Evolutionary conservation across 2,113 vertebrate genomes (phyloP).

Genomic region (Pseudorasbora parva): DNA sequence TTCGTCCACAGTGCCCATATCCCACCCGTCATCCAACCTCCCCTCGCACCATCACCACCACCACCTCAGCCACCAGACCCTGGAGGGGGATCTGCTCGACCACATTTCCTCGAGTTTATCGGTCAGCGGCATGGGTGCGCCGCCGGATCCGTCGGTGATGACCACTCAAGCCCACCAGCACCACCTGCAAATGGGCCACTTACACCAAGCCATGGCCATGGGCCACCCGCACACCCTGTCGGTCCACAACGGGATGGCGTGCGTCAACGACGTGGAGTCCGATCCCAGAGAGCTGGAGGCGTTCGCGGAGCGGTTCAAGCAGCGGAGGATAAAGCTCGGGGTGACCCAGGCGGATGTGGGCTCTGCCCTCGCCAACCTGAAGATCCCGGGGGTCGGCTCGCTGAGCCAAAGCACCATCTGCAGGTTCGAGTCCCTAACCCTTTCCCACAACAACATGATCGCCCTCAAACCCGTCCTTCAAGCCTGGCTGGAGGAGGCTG

Average conservation of each 20-base stretch:
- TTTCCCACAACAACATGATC: conserved; percentile 96
- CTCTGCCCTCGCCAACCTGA: conserved; percentile 87
- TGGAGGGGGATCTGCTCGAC: conserved; percentile 90
- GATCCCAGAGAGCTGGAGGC: conserved; percentile 92
- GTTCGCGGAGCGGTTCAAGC: conserved; percentile 91
- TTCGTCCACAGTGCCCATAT: conserved; percentile 83
- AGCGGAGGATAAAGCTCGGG: conserved; percentile 89
- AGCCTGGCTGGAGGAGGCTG: conserved; percentile 92
- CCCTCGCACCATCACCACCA: conserved; percentile 81
- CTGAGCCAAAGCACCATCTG: conserved; percentile 97
- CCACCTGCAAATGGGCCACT: conserved; percentile 84
- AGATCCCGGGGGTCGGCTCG: conserved; percentile 91
- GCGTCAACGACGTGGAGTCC: conserved; percentile 86
- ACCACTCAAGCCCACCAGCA: conserved; percentile 77
- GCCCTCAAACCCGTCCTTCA: conserved; percentile 91
- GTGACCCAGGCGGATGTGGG: conserved; percentile 94
- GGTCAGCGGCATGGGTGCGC: conserved; percentile 82
- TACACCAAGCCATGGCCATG: conserved; percentile 89
- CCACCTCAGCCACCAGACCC: conserved; percentile 77
- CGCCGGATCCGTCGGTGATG: conserved; percentile 81
- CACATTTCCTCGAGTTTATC: conserved; percentile 88
- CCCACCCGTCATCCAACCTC: conserved; percentile 79
- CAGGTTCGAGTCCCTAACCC: conserved; percentile 92
- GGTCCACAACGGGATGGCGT: conserved; percentile 81
- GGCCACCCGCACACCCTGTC: conserved; percentile 82